Evolutionary conservation across 2,888 invertebrate species (phyloP), one percentile per base, ranked within the genome.

Genomic region (Odontocerum albicorne): DNA sequence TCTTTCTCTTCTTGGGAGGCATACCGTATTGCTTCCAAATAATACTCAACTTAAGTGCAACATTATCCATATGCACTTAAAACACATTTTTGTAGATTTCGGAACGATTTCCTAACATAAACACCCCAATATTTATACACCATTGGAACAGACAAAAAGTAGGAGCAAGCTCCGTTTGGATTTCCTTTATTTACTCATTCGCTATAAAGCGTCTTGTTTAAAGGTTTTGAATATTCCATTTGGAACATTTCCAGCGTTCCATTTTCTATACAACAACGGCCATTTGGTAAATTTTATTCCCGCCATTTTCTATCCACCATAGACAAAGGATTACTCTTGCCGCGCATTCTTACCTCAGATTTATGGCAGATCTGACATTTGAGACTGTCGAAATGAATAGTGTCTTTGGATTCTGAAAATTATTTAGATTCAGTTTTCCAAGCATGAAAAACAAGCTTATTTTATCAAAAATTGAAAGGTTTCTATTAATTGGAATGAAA

Each of bases 221-320:
- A 47, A 42, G 54, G 57, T 54, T 57, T 54, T 54, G 57, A 54
- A 57, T 49, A 47, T 43, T 55, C 50, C 55, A 43, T 44, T 43
- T 57, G 57, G 55, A 55, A 36, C 49, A 46, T 44, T 59, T 55
- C 55, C 55, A 55, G 50, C 22, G 35, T 17, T 44, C 51, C 33
- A 43, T 51, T 51, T 22, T 17, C 16, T 17, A 38, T 38, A 38
- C 16, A 38, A 38, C 38, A 15, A n/a, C 35, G 16, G 15, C 19
- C 19, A 46, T 47, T 39, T 32, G 21, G 49, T 31, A 50, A 51
- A 54, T 54, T 57, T 57, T 54, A 54, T 54, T 50, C 46, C 15
- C 49, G 40, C 57, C 53, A 54, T 57, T 47, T 46, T 49, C 49
- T 33, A 35, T 38, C 40, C 12, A 43, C 51, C 35, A 42, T 44